Percentiles rank a stretch among this genome's conserved stretches.
Evolutionary conservation across 1,140 invertebrate species (phyloP).

Genomic region (Euura saliciscinereae): DNA sequence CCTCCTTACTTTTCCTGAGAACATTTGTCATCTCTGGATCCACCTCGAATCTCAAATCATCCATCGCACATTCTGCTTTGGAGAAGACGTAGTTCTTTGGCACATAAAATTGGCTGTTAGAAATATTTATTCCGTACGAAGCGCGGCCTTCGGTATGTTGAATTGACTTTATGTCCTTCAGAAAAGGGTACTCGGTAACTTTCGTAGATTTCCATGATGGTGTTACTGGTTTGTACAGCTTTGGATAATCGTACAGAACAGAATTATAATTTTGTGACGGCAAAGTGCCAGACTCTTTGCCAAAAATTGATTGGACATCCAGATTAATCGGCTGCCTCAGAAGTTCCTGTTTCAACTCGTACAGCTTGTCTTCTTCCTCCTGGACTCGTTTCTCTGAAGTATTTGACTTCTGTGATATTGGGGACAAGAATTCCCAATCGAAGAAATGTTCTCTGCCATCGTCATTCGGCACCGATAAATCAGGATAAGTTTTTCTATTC

Average conservation of each 20-base stretch:
- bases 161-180: conserved; percentile 40
- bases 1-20: conserved; percentile 31
- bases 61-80: conserved; percentile 36
- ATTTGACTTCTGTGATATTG: background rate
- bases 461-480: background rate
- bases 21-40: conserved; percentile 45
- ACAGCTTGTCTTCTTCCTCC: background rate
- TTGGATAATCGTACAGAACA: conserved; percentile 21
- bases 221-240: conserved; percentile 22
- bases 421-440: background rate
- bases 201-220: background rate
- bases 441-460: background rate
- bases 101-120: conserved; percentile 47
- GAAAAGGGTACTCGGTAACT: conserved; percentile 23
- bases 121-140: conserved; percentile 42
- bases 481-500: background rate
- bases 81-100: conserved; percentile 42
- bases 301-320: background rate
- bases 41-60: conserved; percentile 45
- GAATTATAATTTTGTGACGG: background rate
- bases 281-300: background rate
- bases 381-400: background rate
- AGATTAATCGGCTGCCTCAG: background rate
- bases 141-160: conserved; percentile 27
- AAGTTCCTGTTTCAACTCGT: conserved; percentile 9